A percentile compares a stretch with the other conserved stretches of the same genome.
phyloP scores from a whole-genome alignment of 2,797 vertebrate species.

The Hypotaenidia okinawae region DNA sequence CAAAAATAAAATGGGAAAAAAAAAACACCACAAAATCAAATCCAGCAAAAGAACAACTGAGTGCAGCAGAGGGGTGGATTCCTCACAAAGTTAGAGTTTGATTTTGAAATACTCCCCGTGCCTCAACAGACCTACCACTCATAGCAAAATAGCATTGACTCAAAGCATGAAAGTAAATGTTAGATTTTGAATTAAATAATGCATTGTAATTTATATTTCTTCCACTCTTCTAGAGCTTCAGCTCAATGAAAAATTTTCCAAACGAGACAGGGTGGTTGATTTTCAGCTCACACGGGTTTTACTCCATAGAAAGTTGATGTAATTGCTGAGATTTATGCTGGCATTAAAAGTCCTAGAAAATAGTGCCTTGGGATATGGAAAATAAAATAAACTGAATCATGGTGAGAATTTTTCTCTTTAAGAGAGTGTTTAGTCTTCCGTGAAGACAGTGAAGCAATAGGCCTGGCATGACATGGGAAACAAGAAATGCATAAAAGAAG shows the following conservation, averaged over 20 bases:
- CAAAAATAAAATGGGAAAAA: background rate
- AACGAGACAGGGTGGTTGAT: background rate
- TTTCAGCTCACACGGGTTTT: slow-evolving; percentile 47
- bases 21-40: background rate
- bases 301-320: slow-evolving; percentile 38
- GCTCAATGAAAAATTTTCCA: slow-evolving; percentile 23
- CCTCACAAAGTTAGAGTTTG: background rate
- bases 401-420: slow-evolving; percentile 40
- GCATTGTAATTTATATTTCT: slow-evolving; percentile 9
- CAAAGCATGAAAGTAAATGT: background rate
- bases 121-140: background rate
- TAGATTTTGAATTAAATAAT: slow-evolving; percentile 6
- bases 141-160: background rate
- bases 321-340: slow-evolving; percentile 56
- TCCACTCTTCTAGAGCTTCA: slow-evolving; percentile 2
- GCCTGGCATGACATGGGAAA: background rate
- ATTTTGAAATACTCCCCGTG: background rate
- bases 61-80: background rate
- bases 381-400: slow-evolving; percentile 38
- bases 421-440: slow-evolving; percentile 22
- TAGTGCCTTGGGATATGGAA: slow-evolving; percentile 39
- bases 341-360: slow-evolving; percentile 42
- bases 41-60: background rate
- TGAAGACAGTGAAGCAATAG: slow-evolving; percentile 11
- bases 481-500: background rate